Base-by-base conservation (phyloP, 2,888 invertebrate species). In the Margaritifera margaritifera region DNA sequence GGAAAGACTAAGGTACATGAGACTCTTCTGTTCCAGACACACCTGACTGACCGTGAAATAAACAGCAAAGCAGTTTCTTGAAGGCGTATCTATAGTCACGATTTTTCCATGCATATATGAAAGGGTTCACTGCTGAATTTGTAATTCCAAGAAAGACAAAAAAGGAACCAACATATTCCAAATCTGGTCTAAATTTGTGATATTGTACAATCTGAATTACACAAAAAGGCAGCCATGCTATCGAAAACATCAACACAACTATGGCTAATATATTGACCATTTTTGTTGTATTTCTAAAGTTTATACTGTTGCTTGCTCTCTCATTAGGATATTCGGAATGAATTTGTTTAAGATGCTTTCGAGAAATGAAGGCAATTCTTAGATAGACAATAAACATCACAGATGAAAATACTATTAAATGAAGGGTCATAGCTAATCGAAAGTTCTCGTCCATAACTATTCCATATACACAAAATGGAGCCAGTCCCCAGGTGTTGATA, bases 101-200 rank as follows among this genome's bases (percentile, higher is more conserved):
- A 68, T 81, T 82, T 57, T 79, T 79, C 76, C 78, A 79, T 6
- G 74, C 75, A 68, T 82, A 82, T 19, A 82, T 77, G 25, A 82
- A 51, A 6, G 82, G 82, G 58, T 82, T 82, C 19, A 77, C 68
- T 24, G 70, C 62, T 15, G 80, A 80, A 65, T 81, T 82, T 15
- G 72, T 8, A 18, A 81, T 66, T 15, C 80, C 82, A 15, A 82
- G 70, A 64, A 82, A 78, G 54, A 76, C 78, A 4, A 70, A 59
- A 62, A 78, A 77, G 61, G 75, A 75, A 1, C 69, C 68, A 4
- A 72, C 65, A 20, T 71, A 27, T 15, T 66, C 71, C 27, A 65
- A 65, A 1, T 61, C 22, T 19, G 55, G 31, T 25, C 65, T 67
- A 22, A 72, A 66, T 42, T 64, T 50, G 24, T 63, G 57, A 3